phyloP scores from a whole-genome alignment of 2,797 vertebrate genomes.

The Acropternis orthonyx region DNA sequence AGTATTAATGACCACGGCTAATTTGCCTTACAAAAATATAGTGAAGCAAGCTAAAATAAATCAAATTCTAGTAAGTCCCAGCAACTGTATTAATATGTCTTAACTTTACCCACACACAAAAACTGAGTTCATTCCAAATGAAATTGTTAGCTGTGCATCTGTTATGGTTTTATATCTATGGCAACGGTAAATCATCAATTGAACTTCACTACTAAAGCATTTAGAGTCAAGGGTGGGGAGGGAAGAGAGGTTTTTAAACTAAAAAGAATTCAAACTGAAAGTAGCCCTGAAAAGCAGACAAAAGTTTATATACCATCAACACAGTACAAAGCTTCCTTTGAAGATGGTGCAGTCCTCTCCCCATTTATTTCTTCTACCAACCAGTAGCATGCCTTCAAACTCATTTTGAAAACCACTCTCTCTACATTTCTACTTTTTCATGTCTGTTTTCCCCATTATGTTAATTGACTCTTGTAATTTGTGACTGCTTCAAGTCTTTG shows the following conservation, averaged over 20 bases:
- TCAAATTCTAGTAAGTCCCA: background rate
- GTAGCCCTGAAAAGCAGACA: background rate
- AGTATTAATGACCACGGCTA: background rate
- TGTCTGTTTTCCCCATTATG: background rate
- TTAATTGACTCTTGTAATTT: background rate
- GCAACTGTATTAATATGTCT: background rate
- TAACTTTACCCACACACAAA: conserved; percentile 16
- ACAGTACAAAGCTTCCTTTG: background rate
- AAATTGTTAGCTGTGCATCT: conserved; percentile 55
- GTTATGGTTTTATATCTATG: conserved; percentile 63
- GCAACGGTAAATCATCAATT: conserved; percentile 51
- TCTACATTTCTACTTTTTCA: background rate
- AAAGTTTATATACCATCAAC: background rate
- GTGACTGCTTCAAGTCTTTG: background rate
- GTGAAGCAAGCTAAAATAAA: background rate
- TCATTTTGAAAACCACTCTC: background rate
- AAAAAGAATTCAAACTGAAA: background rate
- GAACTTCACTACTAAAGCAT: conserved; percentile 61
- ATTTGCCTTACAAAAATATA: background rate
- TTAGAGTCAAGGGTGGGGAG: conserved; percentile 26
- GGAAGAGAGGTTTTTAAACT: background rate
- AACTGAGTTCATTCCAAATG: conserved; percentile 35
- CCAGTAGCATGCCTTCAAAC: background rate
- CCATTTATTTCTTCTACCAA: background rate
- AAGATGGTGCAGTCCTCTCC: background rate